phyloP scores from a whole-genome alignment of 1,140 invertebrate genomes.

The Zaprionus ghesquierei region DNA sequence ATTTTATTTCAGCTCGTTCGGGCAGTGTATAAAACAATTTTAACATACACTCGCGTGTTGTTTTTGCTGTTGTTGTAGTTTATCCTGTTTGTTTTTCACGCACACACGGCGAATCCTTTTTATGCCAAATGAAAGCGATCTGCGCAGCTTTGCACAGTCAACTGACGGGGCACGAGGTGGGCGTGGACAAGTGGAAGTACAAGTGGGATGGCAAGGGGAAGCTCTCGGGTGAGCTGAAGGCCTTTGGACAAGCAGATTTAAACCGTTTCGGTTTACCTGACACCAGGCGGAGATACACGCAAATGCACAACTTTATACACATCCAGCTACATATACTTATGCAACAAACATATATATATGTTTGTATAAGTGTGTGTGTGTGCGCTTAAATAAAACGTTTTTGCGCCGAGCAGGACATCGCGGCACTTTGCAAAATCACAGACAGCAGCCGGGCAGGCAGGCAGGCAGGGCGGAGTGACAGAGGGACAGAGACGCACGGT shows the following conservation, averaged over 20 bases:
- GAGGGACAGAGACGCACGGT: not conserved
- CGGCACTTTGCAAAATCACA: conserved; percentile 74
- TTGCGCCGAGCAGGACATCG: conserved; percentile 64
- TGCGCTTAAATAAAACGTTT: conserved; percentile 73
- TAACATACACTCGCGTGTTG: conserved; percentile 59
- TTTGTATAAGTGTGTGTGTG: conserved; percentile 17
- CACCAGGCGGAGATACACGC: conserved; percentile 35
- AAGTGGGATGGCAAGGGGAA: conserved; percentile 9
- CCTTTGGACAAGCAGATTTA: conserved; percentile 72
- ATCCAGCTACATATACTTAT: not conserved
- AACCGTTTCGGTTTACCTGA: conserved; percentile 78
- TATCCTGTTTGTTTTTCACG: conserved; percentile 10
- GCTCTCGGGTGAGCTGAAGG: conserved; percentile 8
- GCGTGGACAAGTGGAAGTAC: not conserved
- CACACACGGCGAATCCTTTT: conserved; percentile 55
- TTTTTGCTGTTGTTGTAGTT: conserved; percentile 17
- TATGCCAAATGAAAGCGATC: conserved; percentile 79
- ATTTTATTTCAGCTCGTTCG: conserved; percentile 73
- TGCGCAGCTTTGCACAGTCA: conserved; percentile 63
- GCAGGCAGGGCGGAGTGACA: not conserved
- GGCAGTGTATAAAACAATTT: conserved; percentile 76
- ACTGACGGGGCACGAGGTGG: conserved; percentile 35
- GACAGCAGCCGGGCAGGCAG: conserved; percentile 25
- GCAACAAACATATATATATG: conserved; percentile 14
- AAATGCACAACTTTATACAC: not conserved